Evolutionary conservation across 2,888 invertebrate genomes (phyloP).

Genomic region (Dicranocentrus wangi): DNA sequence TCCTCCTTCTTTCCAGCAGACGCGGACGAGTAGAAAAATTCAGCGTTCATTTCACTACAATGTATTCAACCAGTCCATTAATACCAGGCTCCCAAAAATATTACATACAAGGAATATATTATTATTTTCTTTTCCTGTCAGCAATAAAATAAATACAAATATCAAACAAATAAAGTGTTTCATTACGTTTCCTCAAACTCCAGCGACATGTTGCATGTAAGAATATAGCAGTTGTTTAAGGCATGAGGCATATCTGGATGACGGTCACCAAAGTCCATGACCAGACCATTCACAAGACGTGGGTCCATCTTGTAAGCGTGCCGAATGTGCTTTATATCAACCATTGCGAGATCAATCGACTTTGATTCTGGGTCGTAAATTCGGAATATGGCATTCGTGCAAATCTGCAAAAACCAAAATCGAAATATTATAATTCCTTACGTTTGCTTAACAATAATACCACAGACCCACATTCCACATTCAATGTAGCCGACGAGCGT

Average conservation of each 20-base stretch:
- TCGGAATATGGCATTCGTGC: slow-evolving; percentile 93
- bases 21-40: slow-evolving; percentile 99
- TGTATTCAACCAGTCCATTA: too few relatives aligned
- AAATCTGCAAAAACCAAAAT: slow-evolving; percentile 77
- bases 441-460: too few relatives aligned
- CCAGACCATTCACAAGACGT: slow-evolving; percentile 86
- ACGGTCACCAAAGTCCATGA: slow-evolving; percentile 96
- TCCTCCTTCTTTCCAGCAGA: slow-evolving; percentile 95
- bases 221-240: slow-evolving; percentile 92
- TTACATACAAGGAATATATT: too few relatives aligned
- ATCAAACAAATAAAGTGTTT: too few relatives aligned
- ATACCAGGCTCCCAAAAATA: too few relatives aligned
- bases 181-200: slow-evolving; percentile 98
- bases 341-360: slow-evolving; percentile 93
- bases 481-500: too few relatives aligned
- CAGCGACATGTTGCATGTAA: slow-evolving; percentile 97
- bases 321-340: slow-evolving; percentile 99
- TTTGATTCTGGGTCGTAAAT: slow-evolving; percentile 79
- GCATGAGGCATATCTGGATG: slow-evolving; percentile 99
- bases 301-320: slow-evolving; percentile 90
- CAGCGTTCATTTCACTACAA: slow-evolving; percentile 87
- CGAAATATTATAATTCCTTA: too few relatives aligned
- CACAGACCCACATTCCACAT: too few relatives aligned
- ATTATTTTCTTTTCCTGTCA: too few relatives aligned
- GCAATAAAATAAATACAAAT: too few relatives aligned